phyloP scores from a whole-genome alignment of 2,888 invertebrate species.

The Drosophila birchii region DNA sequence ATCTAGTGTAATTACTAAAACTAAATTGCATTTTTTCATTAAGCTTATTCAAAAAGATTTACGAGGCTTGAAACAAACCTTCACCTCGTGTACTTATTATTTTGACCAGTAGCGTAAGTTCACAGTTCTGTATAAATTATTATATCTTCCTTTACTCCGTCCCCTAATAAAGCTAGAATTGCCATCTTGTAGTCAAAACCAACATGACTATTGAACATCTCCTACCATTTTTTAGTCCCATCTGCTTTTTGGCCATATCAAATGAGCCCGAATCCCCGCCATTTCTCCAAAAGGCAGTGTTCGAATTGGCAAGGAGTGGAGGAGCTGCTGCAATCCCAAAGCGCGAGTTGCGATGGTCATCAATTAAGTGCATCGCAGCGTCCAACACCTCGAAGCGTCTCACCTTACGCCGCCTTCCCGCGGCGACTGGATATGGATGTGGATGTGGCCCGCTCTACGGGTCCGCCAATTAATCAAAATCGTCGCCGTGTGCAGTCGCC shows the following conservation, averaged over 20 bases:
- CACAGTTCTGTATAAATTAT: not conserved
- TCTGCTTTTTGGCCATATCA: conserved; percentile 27
- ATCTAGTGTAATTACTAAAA: no score
- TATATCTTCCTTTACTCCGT: not conserved
- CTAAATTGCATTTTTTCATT: no score
- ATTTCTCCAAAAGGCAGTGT: conserved; percentile 14
- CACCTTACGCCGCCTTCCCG: conserved; percentile 51
- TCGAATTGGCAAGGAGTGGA: conserved; percentile 7
- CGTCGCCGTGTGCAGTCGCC: conserved; percentile 80
- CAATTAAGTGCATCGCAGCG: conserved; percentile 47
- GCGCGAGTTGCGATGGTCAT: conserved; percentile 52
- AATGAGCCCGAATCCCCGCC: conserved; percentile 16
- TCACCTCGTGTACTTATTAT: no score
- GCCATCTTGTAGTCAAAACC: conserved; percentile 15
- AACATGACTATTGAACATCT: conserved; percentile 25
- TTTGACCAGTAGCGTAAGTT: no score
- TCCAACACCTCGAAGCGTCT: conserved; percentile 44
- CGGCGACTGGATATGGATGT: conserved; percentile 50
- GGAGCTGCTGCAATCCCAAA: conserved; percentile 35
- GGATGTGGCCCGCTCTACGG: conserved; percentile 48
- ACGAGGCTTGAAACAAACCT: no score
- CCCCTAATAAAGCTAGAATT: not conserved
- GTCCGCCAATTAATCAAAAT: conserved; percentile 84
- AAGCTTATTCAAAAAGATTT: no score
- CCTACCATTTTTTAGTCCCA: conserved; percentile 20